Percentiles rank a stretch among this genome's conserved stretches.
phyloP scores from a whole-genome alignment of 1,140 invertebrate genomes.

The Tetragnatha versicolor region DNA sequence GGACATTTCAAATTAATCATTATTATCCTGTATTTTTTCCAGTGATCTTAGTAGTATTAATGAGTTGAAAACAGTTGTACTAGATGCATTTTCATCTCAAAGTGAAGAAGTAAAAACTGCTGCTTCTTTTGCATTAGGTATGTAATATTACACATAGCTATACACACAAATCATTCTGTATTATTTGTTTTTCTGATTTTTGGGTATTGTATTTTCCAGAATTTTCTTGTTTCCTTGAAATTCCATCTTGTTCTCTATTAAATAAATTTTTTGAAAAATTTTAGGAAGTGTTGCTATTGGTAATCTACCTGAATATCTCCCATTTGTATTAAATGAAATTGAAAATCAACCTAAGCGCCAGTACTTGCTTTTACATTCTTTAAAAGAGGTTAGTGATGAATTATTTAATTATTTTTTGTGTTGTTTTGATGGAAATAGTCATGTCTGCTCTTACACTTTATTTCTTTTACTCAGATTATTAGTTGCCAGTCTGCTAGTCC shows the following conservation, averaged over 20 bases:
- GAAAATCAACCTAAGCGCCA: slow-evolving; percentile 91
- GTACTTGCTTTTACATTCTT: slow-evolving; percentile 93
- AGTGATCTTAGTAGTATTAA: slow-evolving; percentile 84
- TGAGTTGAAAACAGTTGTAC: slow-evolving; percentile 67
- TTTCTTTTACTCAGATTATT: slow-evolving; percentile 73
- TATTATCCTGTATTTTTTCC: slow-evolving; percentile 59
- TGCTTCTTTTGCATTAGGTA: slow-evolving; percentile 92
- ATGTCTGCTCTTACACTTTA: neutral
- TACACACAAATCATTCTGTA: no score
- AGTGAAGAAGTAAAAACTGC: slow-evolving; percentile 84
- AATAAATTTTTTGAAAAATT: slow-evolving; percentile 53
- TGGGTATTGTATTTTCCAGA: no score
- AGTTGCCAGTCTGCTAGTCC: slow-evolving; percentile 82
- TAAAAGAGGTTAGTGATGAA: slow-evolving; percentile 84
- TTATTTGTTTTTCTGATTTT: neutral
- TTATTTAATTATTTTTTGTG: neutral
- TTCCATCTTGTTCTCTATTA: no score
- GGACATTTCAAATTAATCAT: neutral
- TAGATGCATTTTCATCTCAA: slow-evolving; percentile 69
- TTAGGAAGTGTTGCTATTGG: slow-evolving; percentile 86
- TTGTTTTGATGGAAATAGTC: neutral
- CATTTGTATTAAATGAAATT: slow-evolving; percentile 93
- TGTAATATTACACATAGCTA: no score
- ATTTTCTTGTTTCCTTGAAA: no score
- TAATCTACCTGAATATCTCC: slow-evolving; percentile 91